Evolutionary conservation across 2,113 vertebrate genomes (phyloP).

Genomic region (Proteles cristata): DNA sequence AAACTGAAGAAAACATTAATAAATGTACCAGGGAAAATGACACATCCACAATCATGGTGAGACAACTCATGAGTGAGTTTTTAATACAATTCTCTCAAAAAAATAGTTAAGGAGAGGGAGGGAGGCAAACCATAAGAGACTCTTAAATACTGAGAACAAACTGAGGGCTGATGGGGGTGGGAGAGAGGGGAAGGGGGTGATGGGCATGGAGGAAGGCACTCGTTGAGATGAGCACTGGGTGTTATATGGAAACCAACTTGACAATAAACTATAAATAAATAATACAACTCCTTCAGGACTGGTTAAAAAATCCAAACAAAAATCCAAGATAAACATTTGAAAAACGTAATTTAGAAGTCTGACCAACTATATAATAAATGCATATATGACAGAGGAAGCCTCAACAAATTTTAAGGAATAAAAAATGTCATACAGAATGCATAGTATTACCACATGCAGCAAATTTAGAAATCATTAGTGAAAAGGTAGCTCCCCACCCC

Average conservation of each 20-base stretch:
- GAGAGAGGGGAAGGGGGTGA: no score
- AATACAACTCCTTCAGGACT: slow-evolving; percentile 20
- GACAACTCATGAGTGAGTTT: neutral
- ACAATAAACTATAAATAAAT: neutral
- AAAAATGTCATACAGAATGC: neutral
- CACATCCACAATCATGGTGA: neutral
- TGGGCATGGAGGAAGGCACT: no score
- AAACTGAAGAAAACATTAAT: neutral
- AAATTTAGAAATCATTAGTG: slow-evolving; percentile 6
- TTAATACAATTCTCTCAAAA: no score
- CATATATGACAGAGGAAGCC: neutral
- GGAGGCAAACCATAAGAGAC: no score
- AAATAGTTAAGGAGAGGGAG: no score
- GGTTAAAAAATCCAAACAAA: neutral
- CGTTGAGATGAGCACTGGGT: no score
- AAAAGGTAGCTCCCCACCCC: neutral
- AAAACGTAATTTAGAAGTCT: neutral
- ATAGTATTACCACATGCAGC: neutral
- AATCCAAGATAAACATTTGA: neutral
- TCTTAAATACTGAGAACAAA: no score
- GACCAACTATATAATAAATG: neutral
- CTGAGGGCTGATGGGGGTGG: no score
- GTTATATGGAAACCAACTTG: no score
- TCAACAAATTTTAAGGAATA: slow-evolving; percentile 11
- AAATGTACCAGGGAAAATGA: neutral